phyloP scores from a whole-genome alignment of 2,888 invertebrate species.

The Schrankia costaestrigalis region DNA sequence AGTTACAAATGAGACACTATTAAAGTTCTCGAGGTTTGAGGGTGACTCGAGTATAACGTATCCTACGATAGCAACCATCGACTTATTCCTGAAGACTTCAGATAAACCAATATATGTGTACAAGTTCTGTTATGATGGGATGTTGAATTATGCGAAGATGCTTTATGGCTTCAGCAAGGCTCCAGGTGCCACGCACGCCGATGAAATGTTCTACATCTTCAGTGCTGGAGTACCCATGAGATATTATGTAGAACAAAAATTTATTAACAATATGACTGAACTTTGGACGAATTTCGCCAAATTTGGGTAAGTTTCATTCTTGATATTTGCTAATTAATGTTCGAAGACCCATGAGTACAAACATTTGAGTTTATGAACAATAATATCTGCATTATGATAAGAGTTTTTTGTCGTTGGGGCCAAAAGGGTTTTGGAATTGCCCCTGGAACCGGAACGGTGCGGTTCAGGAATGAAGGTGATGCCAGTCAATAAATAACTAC shows the following conservation, averaged over 20 bases:
- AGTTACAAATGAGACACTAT: conserved; percentile 51
- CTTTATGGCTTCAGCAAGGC: conserved; percentile 42
- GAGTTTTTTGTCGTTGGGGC: no score
- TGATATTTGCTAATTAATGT: background rate
- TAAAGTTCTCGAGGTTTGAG: conserved; percentile 56
- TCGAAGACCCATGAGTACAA: background rate
- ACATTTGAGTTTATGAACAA: no score
- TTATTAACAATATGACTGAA: conserved; percentile 51
- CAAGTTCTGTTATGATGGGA: conserved; percentile 58
- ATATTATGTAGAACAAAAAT: conserved; percentile 39
- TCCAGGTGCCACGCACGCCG: conserved; percentile 69
- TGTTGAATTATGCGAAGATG: conserved; percentile 60
- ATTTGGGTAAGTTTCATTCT: conserved; percentile 47
- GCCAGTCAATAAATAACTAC: no score
- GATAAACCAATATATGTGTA: conserved; percentile 53
- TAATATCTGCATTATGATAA: no score
- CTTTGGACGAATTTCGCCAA: conserved; percentile 73
- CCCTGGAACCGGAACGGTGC: no score
- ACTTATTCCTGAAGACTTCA: conserved; percentile 44
- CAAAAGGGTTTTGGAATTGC: no score
- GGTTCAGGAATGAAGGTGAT: no score
- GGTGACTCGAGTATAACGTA: conserved; percentile 62
- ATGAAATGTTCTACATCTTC: conserved; percentile 71
- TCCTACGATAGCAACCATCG: conserved; percentile 51
- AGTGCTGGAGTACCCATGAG: conserved; percentile 41